Percentiles rank a stretch among this genome's conserved stretches.
phyloP scores from a whole-genome alignment of 2,113 vertebrate species.

The Limnothrissa miodon region DNA sequence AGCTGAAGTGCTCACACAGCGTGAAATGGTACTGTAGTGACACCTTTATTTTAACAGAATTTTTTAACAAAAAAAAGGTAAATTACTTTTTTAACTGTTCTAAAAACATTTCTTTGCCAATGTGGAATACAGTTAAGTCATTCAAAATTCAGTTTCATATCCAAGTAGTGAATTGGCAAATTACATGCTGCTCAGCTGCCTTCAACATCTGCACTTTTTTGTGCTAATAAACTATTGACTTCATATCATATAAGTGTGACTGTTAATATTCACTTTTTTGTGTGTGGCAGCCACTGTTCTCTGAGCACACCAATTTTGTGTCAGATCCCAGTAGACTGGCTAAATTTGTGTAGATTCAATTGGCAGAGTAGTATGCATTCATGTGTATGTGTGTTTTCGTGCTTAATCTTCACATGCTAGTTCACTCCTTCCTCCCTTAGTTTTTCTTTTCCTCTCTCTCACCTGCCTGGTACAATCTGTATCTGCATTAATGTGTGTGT shows the following conservation, averaged over 20 bases:
- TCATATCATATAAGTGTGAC: not conserved
- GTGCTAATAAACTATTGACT: not conserved
- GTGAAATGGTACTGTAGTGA: conserved; percentile 29
- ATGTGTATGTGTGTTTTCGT: too few relatives aligned
- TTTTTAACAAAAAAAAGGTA: not conserved
- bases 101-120: not conserved
- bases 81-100: not conserved
- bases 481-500: too few relatives aligned
- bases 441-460: not conserved
- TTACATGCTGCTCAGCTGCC: not conserved
- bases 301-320: not conserved
- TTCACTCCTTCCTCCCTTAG: conserved; percentile 19
- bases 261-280: not conserved
- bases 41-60: not conserved
- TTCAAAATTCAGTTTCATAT: not conserved
- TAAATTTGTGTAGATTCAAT: too few relatives aligned
- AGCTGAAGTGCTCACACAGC: conserved; percentile 33
- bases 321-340: not conserved
- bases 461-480: too few relatives aligned
- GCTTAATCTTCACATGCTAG: not conserved
- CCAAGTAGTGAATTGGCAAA: not conserved
- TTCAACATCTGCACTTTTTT: not conserved
- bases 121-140: not conserved
- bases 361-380: too few relatives aligned
- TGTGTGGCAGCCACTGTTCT: not conserved